Evolutionary conservation across 2,113 vertebrate genomes (phyloP).

Genomic region (Lampris megalopsis): DNA sequence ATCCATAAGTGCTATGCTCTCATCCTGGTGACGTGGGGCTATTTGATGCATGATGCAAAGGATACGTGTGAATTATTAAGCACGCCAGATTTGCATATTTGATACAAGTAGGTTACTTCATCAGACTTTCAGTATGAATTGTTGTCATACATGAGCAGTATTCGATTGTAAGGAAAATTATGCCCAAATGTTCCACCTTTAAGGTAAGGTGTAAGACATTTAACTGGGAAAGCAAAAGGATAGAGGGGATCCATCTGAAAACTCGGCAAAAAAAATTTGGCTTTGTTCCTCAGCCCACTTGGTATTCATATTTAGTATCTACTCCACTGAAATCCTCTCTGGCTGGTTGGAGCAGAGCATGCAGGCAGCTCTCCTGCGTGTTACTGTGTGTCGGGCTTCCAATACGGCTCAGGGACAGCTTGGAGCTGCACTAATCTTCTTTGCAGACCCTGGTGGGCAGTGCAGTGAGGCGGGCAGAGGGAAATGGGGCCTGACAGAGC

Average conservation of each 20-base stretch:
- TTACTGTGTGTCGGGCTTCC: constrained; percentile 29
- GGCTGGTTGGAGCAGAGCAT: constrained; percentile 33
- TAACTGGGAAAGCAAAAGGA: constrained; percentile 4
- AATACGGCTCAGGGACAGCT: constrained; percentile 59
- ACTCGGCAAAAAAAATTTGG: constrained; percentile 41
- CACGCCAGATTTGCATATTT: constrained; percentile 2
- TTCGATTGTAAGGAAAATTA: constrained; percentile 10
- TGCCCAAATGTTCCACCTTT: constrained; percentile 18
- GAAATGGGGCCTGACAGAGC: constrained; percentile 67
- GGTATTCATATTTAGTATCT: constrained; percentile 55
- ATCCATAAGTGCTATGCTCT: constrained; percentile 16
- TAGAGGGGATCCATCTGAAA: constrained; percentile 39
- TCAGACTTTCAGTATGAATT: constrained; percentile 14
- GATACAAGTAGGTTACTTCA: constrained; percentile 34
- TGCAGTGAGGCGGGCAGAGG: constrained; percentile 53
- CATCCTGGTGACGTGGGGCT: background rate
- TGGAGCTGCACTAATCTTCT: constrained; percentile 55
- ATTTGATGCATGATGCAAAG: constrained; percentile 8
- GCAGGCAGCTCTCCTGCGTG: constrained; percentile 37
- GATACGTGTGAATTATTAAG: constrained; percentile 15
- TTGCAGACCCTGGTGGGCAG: constrained; percentile 61
- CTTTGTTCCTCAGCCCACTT: constrained; percentile 41
- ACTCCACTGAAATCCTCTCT: constrained; percentile 35
- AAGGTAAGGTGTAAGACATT: constrained; percentile 1
- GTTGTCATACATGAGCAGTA: constrained; percentile 1